phyloP scores from a whole-genome alignment of 2,888 invertebrate genomes.

The Acrobasis suavella region DNA sequence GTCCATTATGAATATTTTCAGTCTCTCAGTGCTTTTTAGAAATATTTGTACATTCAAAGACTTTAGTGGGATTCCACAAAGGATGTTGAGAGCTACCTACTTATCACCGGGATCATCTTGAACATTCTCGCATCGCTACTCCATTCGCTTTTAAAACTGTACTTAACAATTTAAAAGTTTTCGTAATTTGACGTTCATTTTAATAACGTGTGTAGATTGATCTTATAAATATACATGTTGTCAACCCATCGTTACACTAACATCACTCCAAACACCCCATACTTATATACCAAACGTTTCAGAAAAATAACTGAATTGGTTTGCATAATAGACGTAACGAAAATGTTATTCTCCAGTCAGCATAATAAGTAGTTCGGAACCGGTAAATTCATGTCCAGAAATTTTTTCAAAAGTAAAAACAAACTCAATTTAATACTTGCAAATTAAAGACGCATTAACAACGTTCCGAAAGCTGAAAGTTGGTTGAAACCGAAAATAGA shows the following conservation, averaged over 20 bases:
- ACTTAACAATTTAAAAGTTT: slow-evolving; percentile 21
- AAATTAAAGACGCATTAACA: slow-evolving; percentile 21
- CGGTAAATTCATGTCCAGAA: not conserved
- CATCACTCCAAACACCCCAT: slow-evolving; percentile 11
- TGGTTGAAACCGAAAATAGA: slow-evolving; percentile 23
- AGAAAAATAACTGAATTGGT: not conserved
- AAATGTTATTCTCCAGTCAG: not conserved
- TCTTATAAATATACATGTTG: slow-evolving; percentile 4
- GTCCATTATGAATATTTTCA: slow-evolving; percentile 24
- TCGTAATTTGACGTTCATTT: slow-evolving; percentile 16
- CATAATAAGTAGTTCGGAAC: not conserved
- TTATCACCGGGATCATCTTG: slow-evolving; percentile 3
- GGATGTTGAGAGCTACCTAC: slow-evolving; percentile 4
- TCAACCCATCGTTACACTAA: slow-evolving; percentile 12
- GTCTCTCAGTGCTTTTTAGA: slow-evolving; percentile 17
- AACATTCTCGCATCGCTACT: slow-evolving; percentile 41
- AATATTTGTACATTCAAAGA: slow-evolving; percentile 25
- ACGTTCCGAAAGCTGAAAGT: slow-evolving; percentile 21
- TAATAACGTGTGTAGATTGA: slow-evolving; percentile 13
- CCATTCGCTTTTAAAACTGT: slow-evolving; percentile 35
- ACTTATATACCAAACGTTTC: not conserved
- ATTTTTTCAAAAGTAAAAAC: slow-evolving; percentile 18
- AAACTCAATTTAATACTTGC: slow-evolving; percentile 23
- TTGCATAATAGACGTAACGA: not conserved
- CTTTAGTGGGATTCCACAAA: slow-evolving; percentile 12